Evolutionary conservation across 1,140 invertebrate genomes (phyloP), one percentile per base, ranked within the genome.

Genomic region (Polypedilum vanderplanki): DNA sequence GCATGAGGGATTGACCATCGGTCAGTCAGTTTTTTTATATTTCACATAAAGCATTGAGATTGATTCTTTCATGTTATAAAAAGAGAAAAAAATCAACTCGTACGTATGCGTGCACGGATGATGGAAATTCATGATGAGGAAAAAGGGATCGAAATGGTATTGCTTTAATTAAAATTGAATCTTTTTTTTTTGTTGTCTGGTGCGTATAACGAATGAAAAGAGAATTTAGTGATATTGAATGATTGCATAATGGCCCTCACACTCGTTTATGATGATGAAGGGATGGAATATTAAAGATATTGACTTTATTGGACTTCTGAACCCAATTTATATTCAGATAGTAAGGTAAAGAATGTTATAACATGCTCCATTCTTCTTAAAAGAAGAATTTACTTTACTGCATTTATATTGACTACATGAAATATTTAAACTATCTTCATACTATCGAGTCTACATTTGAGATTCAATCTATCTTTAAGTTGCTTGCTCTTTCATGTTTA

Each of bases 131-230:
- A 57, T 57, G 46, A 57, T 57, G 46, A 57, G 46, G 46, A 57
- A 57, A 57, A 57, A 57, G 46, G 46, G 46, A 57, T 57, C 46
- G 12, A 12, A 57, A 57, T 57, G 46, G 46, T 57, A 57, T 57
- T 57, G 46, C 46, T 57, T 57, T 57, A 57, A 57, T 57, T 57
- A 57, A 57, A 57, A 57, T 57, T 57, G 46, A 57, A 57, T 57
- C 46, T 57, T n/a, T n/a, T 57, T 57, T 57, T 57, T 57, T 57
- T 12, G 10, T n/a, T 57, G 12, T 57, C 24, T 33, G 24, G 24
- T 33, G 24, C 24, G 24, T 33, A 33, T 33, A 33, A 33, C 24
- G 24, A 33, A 33, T 5, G 24, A 33, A 33, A 5, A 33, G 24
- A 33, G 24, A 57, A 4, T 57, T 57, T 57, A 57, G 46, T n/a